A percentile compares a stretch with the other conserved stretches of the same genome.
These are phyloP conservation scores for Ernsta delagoae DNA, from an alignment of 2,888 invertebrate genomes.

Conservation along the genomic window DNA sequence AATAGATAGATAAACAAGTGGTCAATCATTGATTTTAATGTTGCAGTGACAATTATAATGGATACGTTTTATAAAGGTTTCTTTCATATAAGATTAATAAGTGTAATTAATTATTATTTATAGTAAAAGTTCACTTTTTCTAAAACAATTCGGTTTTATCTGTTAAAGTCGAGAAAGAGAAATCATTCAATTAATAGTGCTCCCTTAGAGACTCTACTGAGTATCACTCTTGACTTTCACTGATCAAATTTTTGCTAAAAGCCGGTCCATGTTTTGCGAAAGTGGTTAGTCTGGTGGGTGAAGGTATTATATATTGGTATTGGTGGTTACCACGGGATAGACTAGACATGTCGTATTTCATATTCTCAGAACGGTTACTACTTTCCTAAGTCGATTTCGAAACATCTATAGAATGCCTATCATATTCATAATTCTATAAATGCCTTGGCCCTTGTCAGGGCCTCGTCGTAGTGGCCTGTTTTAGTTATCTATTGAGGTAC, in stretches of 20 bases:
- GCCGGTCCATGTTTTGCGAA: slow-evolving; percentile 80
- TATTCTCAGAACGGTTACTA: slow-evolving; percentile 40
- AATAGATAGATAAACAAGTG: no score
- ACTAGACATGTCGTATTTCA: slow-evolving; percentile 51
- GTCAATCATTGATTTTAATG: neutral
- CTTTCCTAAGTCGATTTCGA: neutral
- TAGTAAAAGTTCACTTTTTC: neutral
- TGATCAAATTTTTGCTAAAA: slow-evolving; percentile 84
- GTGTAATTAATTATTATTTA: neutral
- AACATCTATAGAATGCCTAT: no score
- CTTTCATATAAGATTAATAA: no score
- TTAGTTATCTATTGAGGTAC: no score
- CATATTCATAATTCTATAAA: no score
- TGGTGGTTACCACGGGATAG: slow-evolving; percentile 57
- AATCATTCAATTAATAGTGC: slow-evolving; percentile 62
- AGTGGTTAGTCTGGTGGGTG: slow-evolving; percentile 73
- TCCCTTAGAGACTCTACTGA: slow-evolving; percentile 54
- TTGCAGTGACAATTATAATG: neutral
- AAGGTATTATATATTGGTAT: slow-evolving; percentile 52
- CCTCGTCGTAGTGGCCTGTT: no score
- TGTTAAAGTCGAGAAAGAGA: slow-evolving; percentile 46
- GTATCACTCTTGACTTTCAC: slow-evolving; percentile 74
- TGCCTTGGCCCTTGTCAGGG: no score
- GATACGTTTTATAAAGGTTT: no score
- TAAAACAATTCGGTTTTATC: slow-evolving; percentile 28